A percentile compares a stretch with the other conserved stretches of the same genome.
Conservation (phyloP, 2,888 invertebrate genomes). For the Ecliptopera silaceata region DNA sequence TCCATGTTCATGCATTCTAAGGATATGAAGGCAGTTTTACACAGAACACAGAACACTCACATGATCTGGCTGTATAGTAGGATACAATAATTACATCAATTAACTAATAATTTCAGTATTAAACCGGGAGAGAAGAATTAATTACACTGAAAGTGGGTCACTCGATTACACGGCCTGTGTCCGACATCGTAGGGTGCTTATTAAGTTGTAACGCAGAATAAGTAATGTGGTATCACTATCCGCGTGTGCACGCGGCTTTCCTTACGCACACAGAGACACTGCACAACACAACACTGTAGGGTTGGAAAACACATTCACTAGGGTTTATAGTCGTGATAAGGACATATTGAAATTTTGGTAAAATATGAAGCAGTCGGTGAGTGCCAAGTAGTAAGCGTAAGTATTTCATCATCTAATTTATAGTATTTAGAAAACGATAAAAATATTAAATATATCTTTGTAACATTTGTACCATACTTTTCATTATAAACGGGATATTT, state of each 20-base stretch:
- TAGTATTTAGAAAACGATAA: too few species aligned
- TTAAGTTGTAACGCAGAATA: slow-evolving; percentile 33
- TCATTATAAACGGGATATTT: too few species aligned
- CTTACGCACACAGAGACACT: slow-evolving; percentile 33
- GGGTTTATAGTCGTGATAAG: too few species aligned
- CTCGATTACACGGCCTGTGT: slow-evolving; percentile 27
- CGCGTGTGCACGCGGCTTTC: slow-evolving; percentile 38
- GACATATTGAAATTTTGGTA: too few species aligned
- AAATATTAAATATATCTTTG: too few species aligned
- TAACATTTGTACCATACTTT: too few species aligned
- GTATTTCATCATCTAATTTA: too few species aligned
- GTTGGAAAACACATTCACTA: too few species aligned
- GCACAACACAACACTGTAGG: not conserved
- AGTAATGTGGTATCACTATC: slow-evolving; percentile 9
- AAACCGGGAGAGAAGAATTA: slow-evolving; percentile 26
- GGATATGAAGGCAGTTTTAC: too few species aligned
- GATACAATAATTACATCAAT: not conserved
- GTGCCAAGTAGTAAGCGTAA: too few species aligned
- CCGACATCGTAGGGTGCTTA: slow-evolving; percentile 33
- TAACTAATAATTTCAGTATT: slow-evolving; percentile 6
- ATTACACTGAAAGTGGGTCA: slow-evolving; percentile 22
- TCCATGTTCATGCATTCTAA: too few species aligned
- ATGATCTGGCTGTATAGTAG: not conserved
- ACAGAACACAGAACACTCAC: not conserved
- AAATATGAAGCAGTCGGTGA: too few species aligned